Evolutionary conservation across 2,888 invertebrate species (phyloP).

Genomic region (Papilio gigon): DNA sequence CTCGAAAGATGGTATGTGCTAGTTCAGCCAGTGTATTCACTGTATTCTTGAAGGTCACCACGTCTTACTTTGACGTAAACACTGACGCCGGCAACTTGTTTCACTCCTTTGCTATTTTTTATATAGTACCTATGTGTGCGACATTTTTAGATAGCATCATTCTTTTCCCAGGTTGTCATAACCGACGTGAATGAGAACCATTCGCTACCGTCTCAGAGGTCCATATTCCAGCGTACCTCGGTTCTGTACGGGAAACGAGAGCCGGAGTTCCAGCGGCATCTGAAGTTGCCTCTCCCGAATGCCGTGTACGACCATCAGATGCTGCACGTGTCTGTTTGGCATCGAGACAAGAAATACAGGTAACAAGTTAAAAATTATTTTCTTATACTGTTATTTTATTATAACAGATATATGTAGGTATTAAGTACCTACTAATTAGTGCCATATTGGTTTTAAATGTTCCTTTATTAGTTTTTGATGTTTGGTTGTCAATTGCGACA

Average conservation of each 20-base stretch:
- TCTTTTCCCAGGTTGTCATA: conserved; percentile 79
- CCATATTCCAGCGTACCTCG: conserved; percentile 88
- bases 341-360: conserved; percentile 91
- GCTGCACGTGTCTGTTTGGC: conserved; percentile 92
- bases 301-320: conserved; percentile 82
- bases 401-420: not conserved
- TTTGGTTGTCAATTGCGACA: too few species aligned
- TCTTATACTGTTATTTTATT: too few species aligned
- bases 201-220: conserved; percentile 75
- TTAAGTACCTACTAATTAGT: too few species aligned
- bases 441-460: too few species aligned
- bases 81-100: too few species aligned
- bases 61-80: too few species aligned
- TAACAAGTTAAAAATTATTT: too few species aligned
- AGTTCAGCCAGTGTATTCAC: too few species aligned
- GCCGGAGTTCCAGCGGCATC: conserved; percentile 90
- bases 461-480: too few species aligned
- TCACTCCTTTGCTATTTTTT: too few species aligned
- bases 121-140: not conserved
- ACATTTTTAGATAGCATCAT: not conserved
- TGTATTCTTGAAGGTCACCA: too few species aligned
- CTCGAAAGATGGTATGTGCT: too few species aligned
- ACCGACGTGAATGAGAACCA: conserved; percentile 74
- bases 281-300: conserved; percentile 85
- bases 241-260: conserved; percentile 90